Evolutionary conservation across 2,113 vertebrate genomes (phyloP), one percentile per base, ranked within the genome.

Genomic region (Pelodiscus sinensis): DNA sequence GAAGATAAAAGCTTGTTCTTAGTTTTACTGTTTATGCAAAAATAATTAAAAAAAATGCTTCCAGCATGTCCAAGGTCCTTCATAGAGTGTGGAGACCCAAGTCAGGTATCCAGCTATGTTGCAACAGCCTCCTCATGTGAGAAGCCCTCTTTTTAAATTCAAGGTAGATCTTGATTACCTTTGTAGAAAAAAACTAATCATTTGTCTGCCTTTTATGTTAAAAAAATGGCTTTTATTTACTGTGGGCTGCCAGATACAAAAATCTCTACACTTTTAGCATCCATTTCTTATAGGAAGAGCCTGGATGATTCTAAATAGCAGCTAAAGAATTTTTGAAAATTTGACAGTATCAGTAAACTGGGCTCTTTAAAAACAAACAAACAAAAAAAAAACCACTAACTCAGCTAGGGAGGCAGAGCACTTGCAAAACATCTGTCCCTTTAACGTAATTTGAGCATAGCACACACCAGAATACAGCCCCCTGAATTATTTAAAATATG

Each of bases 391-490:
- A 44, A 44, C n/a, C 80, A 44, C 4, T 5, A 13, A 82, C 65
- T 29, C n/a, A 90, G 54, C 54, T 8, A 24, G 6, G 24, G 10
- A 73, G 3, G 38, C 5, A 85, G 80, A 38, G 84, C 31, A 35
- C 31, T 16, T 22, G 50, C 19, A 25, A 22, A 56, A 71, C 15
- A 75, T 3, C 0, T 15, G 44, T 11, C 65, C 38, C 35, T 54
- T 80, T 8, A 8, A 35, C 16, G 24, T 10, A 79, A 44, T n/a
- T 3, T 31, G 55, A 78, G 29, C 15, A 0, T 0, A 75, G 50
- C 25, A 13, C 38, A 65, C 6, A 29, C 60, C 29, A 86, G 44
- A 11, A 60, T 21, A 50, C 65, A 68, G 27, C 6, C 15, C 18
- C 1, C 15, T 75, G 31, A 60, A 21, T 21, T 12, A 1, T 3